These are phyloP conservation scores for Protomyctophum bolini DNA, from an alignment of 2,113 vertebrate species.

Conservation along the genomic window DNA sequence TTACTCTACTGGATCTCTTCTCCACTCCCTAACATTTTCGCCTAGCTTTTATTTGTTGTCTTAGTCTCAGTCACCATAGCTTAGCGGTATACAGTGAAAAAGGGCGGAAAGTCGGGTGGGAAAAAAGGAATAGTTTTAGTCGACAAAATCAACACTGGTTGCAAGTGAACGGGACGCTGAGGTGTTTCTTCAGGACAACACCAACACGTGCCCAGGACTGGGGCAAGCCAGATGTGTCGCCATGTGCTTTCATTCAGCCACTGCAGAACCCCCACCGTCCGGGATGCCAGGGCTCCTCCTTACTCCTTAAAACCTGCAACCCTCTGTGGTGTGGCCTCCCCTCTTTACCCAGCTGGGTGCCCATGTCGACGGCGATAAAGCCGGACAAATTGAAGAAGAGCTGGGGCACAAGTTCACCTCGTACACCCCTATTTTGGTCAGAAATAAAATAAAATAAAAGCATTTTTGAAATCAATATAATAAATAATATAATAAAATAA, in stretches of 20 bases:
- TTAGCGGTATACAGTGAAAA: too few relatives aligned
- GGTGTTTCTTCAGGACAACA: conserved; percentile 30
- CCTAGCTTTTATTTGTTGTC: too few relatives aligned
- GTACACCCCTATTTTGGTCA: conserved; percentile 26
- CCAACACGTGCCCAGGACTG: conserved; percentile 41
- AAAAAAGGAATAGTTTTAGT: too few relatives aligned
- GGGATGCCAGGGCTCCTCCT: conserved; percentile 49
- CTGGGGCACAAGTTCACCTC: neutral
- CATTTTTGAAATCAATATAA: too few relatives aligned
- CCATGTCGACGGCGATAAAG: conserved; percentile 45
- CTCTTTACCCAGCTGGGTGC: conserved; percentile 52
- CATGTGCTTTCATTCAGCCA: conserved; percentile 72
- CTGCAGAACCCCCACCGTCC: conserved; percentile 56
- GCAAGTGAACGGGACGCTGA: conserved; percentile 49
- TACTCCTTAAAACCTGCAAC: conserved; percentile 60
- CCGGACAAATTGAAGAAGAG: conserved; percentile 54
- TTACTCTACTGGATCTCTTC: too few relatives aligned
- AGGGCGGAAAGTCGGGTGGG: too few relatives aligned
- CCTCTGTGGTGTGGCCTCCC: conserved; percentile 66
- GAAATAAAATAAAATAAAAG: conserved; percentile 3
- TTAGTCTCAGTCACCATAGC: too few relatives aligned
- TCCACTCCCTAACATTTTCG: too few relatives aligned
- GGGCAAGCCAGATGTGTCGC: conserved; percentile 73
- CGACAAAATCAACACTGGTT: too few relatives aligned
- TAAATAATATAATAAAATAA: too few relatives aligned